These are phyloP conservation scores for Cheilinus undulatus DNA, from an alignment of 2,113 vertebrate species.

Conservation along the genomic window DNA sequence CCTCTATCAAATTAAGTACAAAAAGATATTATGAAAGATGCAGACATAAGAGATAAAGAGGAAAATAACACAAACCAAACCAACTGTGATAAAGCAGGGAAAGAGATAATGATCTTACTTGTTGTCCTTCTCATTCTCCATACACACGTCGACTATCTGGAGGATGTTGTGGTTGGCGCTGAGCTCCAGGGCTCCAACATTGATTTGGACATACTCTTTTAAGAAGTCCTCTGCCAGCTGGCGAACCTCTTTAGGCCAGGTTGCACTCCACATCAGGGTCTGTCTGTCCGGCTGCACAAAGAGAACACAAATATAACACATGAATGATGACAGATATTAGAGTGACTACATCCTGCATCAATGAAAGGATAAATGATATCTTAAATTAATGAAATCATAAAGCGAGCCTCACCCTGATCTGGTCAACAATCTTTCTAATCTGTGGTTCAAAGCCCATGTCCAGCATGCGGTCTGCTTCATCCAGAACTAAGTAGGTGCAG, in stretches of 20 bases:
- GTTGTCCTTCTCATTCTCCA: constrained; percentile 94
- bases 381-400: no score
- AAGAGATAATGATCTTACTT: constrained; percentile 82
- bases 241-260: constrained; percentile 97
- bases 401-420: constrained; percentile 87
- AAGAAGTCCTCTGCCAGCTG: constrained; percentile 96
- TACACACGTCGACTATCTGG: constrained; percentile 96
- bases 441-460: constrained; percentile 99
- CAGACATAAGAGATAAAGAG: background rate
- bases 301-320: background rate
- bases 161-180: constrained; percentile 98
- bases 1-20: no score
- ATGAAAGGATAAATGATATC: no score
- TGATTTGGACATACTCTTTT: constrained; percentile 95
- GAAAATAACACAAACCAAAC: no score
- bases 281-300: constrained; percentile 90
- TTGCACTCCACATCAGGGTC: constrained; percentile 98
- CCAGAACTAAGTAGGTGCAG: constrained; percentile 94
- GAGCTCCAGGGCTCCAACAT: constrained; percentile 93
- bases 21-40: no score
- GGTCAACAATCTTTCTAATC: constrained; percentile 97
- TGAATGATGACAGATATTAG: background rate
- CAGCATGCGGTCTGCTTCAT: constrained; percentile 96
- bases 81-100: no score
- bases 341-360: no score